Conservation (phyloP, 2,113 vertebrate genomes). For the Hoplias malabaricus region DNA sequence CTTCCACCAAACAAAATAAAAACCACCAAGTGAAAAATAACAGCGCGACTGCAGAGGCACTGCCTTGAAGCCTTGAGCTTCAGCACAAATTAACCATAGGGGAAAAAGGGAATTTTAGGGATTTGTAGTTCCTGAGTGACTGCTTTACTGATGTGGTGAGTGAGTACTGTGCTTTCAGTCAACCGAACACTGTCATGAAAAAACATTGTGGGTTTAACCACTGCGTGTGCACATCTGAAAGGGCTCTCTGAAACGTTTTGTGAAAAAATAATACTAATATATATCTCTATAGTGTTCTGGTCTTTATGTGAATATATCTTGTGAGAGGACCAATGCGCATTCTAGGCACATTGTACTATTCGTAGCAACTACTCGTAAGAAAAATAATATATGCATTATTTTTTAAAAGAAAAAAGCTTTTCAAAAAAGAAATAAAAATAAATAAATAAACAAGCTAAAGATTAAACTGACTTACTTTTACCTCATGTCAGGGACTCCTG, state of each 20-base stretch:
- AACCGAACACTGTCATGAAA: slow-evolving; percentile 73
- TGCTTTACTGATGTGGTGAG: slow-evolving; percentile 19
- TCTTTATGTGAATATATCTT: slow-evolving; percentile 72
- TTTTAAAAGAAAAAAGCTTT: slow-evolving; percentile 71
- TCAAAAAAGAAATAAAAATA: no score
- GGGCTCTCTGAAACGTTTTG: slow-evolving; percentile 78
- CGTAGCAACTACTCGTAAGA: slow-evolving; percentile 78
- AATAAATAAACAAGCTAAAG: slow-evolving; percentile 77
- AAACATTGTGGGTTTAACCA: slow-evolving; percentile 68
- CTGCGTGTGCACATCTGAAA: slow-evolving; percentile 79
- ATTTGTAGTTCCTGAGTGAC: slow-evolving; percentile 59
- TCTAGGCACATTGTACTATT: slow-evolving; percentile 80
- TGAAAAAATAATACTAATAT: slow-evolving; percentile 60
- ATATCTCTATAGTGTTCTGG: slow-evolving; percentile 61
- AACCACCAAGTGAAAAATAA: slow-evolving; percentile 27
- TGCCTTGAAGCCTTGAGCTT: slow-evolving; percentile 53
- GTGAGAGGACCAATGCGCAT: slow-evolving; percentile 74
- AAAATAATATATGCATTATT: slow-evolving; percentile 83
- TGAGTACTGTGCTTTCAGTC: slow-evolving; percentile 64
- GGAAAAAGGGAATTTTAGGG: slow-evolving; percentile 36
- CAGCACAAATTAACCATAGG: slow-evolving; percentile 50
- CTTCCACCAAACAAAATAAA: slow-evolving; percentile 34
- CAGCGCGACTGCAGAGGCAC: slow-evolving; percentile 55
- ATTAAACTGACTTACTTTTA: slow-evolving; percentile 79
- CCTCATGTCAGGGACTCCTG: slow-evolving; percentile 83